phyloP scores from a whole-genome alignment of 2,113 vertebrate genomes.

The Ramphastos sulfuratus region DNA sequence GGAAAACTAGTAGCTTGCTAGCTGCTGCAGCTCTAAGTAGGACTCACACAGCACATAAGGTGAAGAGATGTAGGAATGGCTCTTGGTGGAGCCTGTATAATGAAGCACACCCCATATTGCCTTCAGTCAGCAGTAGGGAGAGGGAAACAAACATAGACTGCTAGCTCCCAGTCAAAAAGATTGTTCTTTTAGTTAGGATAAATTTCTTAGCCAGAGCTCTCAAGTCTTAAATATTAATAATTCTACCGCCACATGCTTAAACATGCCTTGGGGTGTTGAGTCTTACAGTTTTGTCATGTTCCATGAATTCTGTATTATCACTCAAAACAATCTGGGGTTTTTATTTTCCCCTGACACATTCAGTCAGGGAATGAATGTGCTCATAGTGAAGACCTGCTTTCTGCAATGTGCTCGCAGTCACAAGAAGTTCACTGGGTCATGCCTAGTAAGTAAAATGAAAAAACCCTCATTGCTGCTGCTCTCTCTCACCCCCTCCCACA shows the following conservation, averaged over 20 bases:
- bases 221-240: neutral
- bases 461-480: neutral
- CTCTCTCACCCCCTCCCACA: neutral
- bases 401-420: neutral
- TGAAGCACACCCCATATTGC: rapidly evolving
- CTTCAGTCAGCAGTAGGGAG: neutral
- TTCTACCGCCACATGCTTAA: neutral
- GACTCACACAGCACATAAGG: neutral
- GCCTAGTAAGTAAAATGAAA: neutral
- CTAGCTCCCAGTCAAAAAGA: neutral
- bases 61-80: neutral
- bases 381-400: neutral
- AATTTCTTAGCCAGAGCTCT: neutral
- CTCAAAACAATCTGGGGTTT: neutral
- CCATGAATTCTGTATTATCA: neutral
- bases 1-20: neutral
- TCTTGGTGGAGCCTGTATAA: neutral
- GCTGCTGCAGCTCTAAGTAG: neutral
- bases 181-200: neutral
- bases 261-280: neutral
- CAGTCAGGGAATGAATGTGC: neutral
- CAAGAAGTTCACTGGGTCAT: neutral
- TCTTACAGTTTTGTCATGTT: neutral
- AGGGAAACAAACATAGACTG: neutral
- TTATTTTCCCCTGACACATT: neutral